Percentiles rank a stretch among this genome's conserved stretches.
These are phyloP conservation scores for Thunnus albacares DNA, from an alignment of 2,797 vertebrate species.

Conservation along the genomic window DNA sequence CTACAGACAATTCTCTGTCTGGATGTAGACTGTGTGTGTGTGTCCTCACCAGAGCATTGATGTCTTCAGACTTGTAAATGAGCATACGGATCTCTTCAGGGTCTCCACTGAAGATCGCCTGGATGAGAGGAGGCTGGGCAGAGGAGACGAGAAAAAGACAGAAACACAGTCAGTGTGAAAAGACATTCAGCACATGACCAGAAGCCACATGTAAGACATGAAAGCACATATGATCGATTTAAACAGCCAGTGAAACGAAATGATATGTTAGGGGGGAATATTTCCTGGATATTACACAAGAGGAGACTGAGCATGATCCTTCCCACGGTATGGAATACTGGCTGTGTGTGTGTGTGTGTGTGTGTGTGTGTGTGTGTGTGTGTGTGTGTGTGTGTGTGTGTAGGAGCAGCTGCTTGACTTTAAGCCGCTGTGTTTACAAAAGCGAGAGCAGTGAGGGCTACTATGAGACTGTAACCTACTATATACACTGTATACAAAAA, in stretches of 20 bases:
- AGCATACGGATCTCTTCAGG: slow-evolving; percentile 96
- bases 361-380: slow-evolving; percentile 28
- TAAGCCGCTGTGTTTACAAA: slow-evolving; percentile 52
- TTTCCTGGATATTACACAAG: slow-evolving; percentile 26
- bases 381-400: slow-evolving; percentile 28
- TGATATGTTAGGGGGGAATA: not conserved
- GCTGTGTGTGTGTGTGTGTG: slow-evolving; percentile 19
- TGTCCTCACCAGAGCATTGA: slow-evolving; percentile 93
- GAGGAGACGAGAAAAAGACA: not conserved
- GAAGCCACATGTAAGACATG: slow-evolving; percentile 16
- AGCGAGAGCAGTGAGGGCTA: slow-evolving; percentile 4
- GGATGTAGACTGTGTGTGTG: not conserved
- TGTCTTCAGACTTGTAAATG: slow-evolving; percentile 98
- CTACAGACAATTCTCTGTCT: not conserved
- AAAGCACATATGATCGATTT: not conserved
- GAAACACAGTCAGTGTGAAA: slow-evolving; percentile 3
- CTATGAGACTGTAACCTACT: slow-evolving; percentile 1
- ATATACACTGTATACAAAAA: slow-evolving; percentile 2
- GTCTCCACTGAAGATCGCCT: slow-evolving; percentile 97
- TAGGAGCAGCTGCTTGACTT: slow-evolving; percentile 56
- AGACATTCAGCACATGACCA: slow-evolving; percentile 21
- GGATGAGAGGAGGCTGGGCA: slow-evolving; percentile 93
- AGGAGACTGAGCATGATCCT: slow-evolving; percentile 35
- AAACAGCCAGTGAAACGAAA: slow-evolving; percentile 2
- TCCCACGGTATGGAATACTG: slow-evolving; percentile 49